These are phyloP conservation scores for Globia sparganii DNA, from an alignment of 2,888 invertebrate species.

Conservation along the genomic window DNA sequence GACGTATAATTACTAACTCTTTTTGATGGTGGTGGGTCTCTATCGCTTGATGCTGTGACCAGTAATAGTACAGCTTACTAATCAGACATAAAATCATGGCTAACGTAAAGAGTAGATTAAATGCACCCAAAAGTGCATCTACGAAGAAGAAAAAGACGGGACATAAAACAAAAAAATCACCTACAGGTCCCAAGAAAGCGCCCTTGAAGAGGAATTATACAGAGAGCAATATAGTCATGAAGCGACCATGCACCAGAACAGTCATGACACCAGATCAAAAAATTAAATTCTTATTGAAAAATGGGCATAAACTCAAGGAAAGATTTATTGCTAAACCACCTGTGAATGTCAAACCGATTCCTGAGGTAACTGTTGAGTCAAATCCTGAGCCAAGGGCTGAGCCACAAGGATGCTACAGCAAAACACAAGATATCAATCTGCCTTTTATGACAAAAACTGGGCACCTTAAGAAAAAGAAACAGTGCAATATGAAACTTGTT, in stretches of 20 bases:
- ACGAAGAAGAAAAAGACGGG: conserved; percentile 73
- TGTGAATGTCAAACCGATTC: conserved; percentile 28
- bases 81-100: conserved; percentile 83
- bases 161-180: conserved; percentile 77
- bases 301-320: conserved; percentile 72
- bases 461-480: conserved; percentile 71
- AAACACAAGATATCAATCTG: conserved; percentile 34
- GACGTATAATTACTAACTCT: conserved; percentile 76
- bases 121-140: conserved; percentile 76
- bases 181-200: conserved; percentile 72
- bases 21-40: conserved; percentile 83
- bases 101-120: conserved; percentile 84
- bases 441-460: conserved; percentile 73
- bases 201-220: conserved; percentile 45
- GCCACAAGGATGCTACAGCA: conserved; percentile 25
- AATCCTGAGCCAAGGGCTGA: conserved; percentile 7
- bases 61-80: conserved; percentile 79
- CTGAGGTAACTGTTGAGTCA: background rate
- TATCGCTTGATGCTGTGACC: conserved; percentile 75
- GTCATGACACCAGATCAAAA: conserved; percentile 71
- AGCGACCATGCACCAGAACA: conserved; percentile 67
- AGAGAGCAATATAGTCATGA: conserved; percentile 65
- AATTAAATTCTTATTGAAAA: conserved; percentile 72
- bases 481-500: conserved; percentile 75
- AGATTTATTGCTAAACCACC: conserved; percentile 53